These are phyloP conservation scores for Maniola hyperantus DNA, from an alignment of 2,888 invertebrate genomes.

Conservation along the genomic window DNA sequence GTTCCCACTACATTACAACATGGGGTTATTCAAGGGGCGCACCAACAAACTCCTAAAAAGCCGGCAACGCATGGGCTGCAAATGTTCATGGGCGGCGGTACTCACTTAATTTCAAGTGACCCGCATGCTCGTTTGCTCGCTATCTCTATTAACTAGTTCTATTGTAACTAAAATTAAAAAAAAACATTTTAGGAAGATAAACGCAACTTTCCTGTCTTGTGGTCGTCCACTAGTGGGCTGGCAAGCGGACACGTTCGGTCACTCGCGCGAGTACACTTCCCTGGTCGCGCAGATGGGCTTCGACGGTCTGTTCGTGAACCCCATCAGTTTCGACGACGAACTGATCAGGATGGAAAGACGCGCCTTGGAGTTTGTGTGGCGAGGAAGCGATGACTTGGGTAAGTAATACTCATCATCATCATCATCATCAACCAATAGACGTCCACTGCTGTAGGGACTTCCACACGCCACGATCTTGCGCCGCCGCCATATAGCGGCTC, in stretches of 20 bases:
- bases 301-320: conserved; percentile 92
- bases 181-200: conserved; percentile 62
- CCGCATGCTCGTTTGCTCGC: too few species aligned
- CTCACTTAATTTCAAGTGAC: too few species aligned
- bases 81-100: too few species aligned
- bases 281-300: conserved; percentile 85
- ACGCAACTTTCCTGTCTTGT: conserved; percentile 86
- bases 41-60: too few species aligned
- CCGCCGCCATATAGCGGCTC: too few species aligned
- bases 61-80: too few species aligned
- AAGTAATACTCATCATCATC: conserved; percentile 37
- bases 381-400: conserved; percentile 88
- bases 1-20: too few species aligned
- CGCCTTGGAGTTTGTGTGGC: conserved; percentile 93
- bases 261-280: conserved; percentile 91
- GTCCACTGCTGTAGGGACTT: too few species aligned
- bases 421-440: too few species aligned
- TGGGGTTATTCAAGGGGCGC: too few species aligned
- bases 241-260: conserved; percentile 92
- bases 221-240: conserved; percentile 88
- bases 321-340: conserved; percentile 94
- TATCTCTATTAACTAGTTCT: neutral
- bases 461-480: too few species aligned
- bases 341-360: conserved; percentile 80
- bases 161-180: too few species aligned